Conservation (phyloP, 1,140 invertebrate species). For the Sminthurides bifidus region DNA sequence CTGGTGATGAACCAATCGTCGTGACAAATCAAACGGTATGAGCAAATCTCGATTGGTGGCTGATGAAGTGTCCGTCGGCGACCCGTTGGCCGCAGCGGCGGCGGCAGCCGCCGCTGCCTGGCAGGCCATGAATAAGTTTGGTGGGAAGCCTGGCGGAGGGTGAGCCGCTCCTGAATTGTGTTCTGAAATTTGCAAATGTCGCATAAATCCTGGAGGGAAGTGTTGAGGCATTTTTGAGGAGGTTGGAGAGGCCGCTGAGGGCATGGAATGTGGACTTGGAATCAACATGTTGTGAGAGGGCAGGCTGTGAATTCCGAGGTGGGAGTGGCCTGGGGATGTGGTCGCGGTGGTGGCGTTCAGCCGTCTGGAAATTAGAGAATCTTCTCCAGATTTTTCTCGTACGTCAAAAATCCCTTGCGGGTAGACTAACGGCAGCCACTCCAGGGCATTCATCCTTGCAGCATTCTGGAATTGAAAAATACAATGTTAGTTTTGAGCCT, state of each 20-base stretch:
- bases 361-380: no score
- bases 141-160: conserved; percentile 13
- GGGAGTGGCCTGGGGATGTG: conserved; percentile 37
- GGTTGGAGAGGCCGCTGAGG: neutral
- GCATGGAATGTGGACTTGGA: conserved; percentile 8
- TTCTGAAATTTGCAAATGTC: conserved; percentile 26
- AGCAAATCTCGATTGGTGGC: conserved; percentile 20
- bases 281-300: conserved; percentile 50
- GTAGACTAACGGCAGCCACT: conserved; percentile 64
- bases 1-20: conserved; percentile 8
- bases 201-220: conserved; percentile 17
- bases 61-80: no score
- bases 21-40: conserved; percentile 25
- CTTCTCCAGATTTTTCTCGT: conserved; percentile 71
- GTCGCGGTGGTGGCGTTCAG: conserved; percentile 45
- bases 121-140: conserved; percentile 26
- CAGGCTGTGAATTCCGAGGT: conserved; percentile 1
- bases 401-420: conserved; percentile 38
- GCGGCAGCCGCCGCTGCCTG: neutral
- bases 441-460: conserved; percentile 81
- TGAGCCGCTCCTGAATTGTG: conserved; percentile 19
- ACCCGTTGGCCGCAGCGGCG: neutral
- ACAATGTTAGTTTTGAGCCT: no score
- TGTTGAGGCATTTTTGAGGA: conserved; percentile 5
- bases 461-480: conserved; percentile 47